Evolutionary conservation across 2,113 vertebrate genomes (phyloP).

Genomic region (Nyctibius bracteatus): DNA sequence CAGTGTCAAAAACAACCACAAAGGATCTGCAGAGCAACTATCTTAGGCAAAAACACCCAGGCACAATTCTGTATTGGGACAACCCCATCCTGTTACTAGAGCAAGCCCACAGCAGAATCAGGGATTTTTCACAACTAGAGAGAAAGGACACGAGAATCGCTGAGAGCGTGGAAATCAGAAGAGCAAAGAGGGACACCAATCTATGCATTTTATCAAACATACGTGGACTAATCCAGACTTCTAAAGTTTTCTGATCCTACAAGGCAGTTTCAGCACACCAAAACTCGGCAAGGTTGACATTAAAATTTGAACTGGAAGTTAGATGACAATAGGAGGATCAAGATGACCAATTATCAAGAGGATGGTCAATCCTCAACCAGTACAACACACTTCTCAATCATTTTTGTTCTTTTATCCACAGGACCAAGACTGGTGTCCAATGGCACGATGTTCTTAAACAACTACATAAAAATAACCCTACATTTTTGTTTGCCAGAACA

Average conservation of each 20-base stretch:
- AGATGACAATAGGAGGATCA: too few relatives aligned
- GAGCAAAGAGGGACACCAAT: background rate
- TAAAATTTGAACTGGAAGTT: background rate
- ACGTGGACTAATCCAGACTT: background rate
- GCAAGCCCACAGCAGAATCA: background rate
- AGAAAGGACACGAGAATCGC: background rate
- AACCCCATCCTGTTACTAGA: background rate
- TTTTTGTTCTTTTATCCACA: background rate
- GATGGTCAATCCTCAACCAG: background rate
- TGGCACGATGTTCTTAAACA: background rate
- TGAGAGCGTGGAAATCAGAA: rapidly evolving
- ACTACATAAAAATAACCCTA: background rate
- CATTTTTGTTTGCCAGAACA: background rate
- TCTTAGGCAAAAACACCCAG: background rate
- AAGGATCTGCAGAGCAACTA: background rate
- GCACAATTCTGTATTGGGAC: background rate
- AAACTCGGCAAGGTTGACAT: background rate
- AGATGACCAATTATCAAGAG: background rate
- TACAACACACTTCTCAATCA: background rate
- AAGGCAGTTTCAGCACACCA: background rate
- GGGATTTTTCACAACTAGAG: background rate
- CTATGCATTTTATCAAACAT: rapidly evolving
- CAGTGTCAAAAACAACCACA: background rate
- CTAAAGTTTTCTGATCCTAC: background rate
- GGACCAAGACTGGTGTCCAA: background rate